These are phyloP conservation scores for Helicoverpa armigera DNA, from an alignment of 1,140 invertebrate genomes.

Conservation along the genomic window DNA sequence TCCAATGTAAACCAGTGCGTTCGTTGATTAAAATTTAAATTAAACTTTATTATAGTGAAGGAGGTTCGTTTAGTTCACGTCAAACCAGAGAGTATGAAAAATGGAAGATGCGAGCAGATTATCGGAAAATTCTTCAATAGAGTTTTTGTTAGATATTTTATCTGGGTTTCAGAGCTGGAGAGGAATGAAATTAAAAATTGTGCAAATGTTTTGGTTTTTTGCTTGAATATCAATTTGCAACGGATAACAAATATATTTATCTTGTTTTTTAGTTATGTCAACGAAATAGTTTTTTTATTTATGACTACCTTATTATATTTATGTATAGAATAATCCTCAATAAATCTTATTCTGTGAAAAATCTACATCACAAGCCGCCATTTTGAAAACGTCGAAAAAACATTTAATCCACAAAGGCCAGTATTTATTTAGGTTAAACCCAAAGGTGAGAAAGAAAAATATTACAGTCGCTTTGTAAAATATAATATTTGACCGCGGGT, in stretches of 20 bases:
- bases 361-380: not conserved
- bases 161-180: not conserved
- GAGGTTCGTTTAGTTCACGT: conserved; percentile 20
- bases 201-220: not conserved
- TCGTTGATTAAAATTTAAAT: conserved; percentile 33
- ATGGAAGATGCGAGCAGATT: conserved; percentile 25
- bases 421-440: not conserved
- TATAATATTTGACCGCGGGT: not conserved
- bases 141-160: not conserved
- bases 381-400: not conserved
- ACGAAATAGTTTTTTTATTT: too few species aligned
- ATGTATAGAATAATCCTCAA: too few species aligned
- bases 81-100: conserved; percentile 10
- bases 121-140: conserved; percentile 35
- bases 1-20: conserved; percentile 21
- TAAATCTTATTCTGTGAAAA: too few species aligned
- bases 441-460: conserved; percentile 21
- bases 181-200: not conserved
- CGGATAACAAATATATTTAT: too few species aligned
- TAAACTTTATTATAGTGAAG: conserved; percentile 8
- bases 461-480: conserved; percentile 1
- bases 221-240: too few species aligned
- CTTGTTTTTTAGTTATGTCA: too few species aligned
- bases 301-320: too few species aligned
- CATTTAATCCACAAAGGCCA: not conserved